Conservation (phyloP, 2,888 invertebrate species). For the Pegoplata infirma region DNA sequence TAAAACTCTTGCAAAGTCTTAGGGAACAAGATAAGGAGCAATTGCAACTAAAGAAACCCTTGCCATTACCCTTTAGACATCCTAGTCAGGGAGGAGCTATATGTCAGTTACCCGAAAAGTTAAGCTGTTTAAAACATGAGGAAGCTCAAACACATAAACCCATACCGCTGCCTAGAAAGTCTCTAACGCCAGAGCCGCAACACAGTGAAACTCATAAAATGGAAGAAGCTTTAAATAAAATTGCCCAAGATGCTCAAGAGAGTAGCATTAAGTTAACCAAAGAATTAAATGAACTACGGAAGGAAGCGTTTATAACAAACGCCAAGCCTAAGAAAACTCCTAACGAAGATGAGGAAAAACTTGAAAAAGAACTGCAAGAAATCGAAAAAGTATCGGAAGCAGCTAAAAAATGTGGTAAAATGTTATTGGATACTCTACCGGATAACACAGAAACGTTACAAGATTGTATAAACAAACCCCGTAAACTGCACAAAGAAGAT, state of each 20-base stretch:
- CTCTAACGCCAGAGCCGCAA: slow-evolving; percentile 78
- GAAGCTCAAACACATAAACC: slow-evolving; percentile 73
- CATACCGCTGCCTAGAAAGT: slow-evolving; percentile 80
- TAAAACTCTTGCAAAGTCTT: slow-evolving; percentile 72
- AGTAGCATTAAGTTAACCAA: slow-evolving; percentile 85
- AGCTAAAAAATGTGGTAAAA: slow-evolving; percentile 79
- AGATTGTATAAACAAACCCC: slow-evolving; percentile 48
- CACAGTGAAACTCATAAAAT: slow-evolving; percentile 78
- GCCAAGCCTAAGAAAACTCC: slow-evolving; percentile 69
- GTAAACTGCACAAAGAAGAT: slow-evolving; percentile 74
- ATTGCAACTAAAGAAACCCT: slow-evolving; percentile 59
- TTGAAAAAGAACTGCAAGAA: slow-evolving; percentile 75
- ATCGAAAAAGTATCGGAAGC: slow-evolving; percentile 79
- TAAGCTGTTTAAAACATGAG: slow-evolving; percentile 55
- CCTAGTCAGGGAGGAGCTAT: slow-evolving; percentile 77
- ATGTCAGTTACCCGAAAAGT: slow-evolving; percentile 74
- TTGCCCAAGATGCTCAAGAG: slow-evolving; percentile 87
- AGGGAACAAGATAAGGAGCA: slow-evolving; percentile 72
- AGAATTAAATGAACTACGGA: slow-evolving; percentile 81
- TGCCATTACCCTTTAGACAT: slow-evolving; percentile 73
- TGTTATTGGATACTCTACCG: slow-evolving; percentile 77
- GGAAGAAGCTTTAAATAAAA: slow-evolving; percentile 85
- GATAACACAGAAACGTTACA: slow-evolving; percentile 63
- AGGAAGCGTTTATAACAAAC: slow-evolving; percentile 73
- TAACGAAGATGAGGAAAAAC: slow-evolving; percentile 68